These are phyloP conservation scores for Cryptocephalus moraei DNA, from an alignment of 2,888 invertebrate genomes.

Conservation along the genomic window DNA sequence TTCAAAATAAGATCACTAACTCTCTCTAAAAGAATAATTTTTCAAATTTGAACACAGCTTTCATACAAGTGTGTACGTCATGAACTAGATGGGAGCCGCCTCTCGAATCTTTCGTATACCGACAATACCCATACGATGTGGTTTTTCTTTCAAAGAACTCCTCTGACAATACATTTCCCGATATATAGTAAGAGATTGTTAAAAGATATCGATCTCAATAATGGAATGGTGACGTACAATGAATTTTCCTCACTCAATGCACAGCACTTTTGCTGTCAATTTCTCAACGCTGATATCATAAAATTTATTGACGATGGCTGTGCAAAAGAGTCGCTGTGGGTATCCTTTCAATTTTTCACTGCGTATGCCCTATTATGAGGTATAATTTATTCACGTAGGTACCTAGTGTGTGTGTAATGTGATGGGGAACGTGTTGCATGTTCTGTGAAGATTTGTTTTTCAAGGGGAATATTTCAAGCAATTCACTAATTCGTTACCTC, in stretches of 20 bases:
- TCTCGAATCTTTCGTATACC: no score
- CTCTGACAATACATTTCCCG: slow-evolving; percentile 1
- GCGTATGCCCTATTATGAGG: not conserved
- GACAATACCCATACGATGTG: no score
- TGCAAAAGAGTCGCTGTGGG: slow-evolving; percentile 11
- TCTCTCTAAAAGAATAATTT: no score
- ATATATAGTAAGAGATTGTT: slow-evolving; percentile 6
- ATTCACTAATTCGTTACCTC: no score
- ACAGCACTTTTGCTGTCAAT: slow-evolving; percentile 17
- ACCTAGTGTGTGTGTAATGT: slow-evolving; percentile 3
- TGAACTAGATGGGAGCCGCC: no score
- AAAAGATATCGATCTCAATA: slow-evolving; percentile 11
- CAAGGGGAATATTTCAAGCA: no score
- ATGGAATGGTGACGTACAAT: slow-evolving; percentile 10
- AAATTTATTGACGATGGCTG: slow-evolving; percentile 18
- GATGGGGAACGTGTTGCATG: no score
- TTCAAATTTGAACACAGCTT: no score
- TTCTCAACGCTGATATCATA: slow-evolving; percentile 15
- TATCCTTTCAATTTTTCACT: slow-evolving; percentile 9
- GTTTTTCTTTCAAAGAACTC: not conserved
- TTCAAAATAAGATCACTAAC: no score
- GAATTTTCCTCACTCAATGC: slow-evolving; percentile 8
- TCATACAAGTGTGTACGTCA: no score
- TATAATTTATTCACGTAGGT: slow-evolving; percentile 2
- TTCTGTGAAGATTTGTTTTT: no score